phyloP scores from a whole-genome alignment of 2,888 invertebrate genomes.

The Mactromeris polynyma region DNA sequence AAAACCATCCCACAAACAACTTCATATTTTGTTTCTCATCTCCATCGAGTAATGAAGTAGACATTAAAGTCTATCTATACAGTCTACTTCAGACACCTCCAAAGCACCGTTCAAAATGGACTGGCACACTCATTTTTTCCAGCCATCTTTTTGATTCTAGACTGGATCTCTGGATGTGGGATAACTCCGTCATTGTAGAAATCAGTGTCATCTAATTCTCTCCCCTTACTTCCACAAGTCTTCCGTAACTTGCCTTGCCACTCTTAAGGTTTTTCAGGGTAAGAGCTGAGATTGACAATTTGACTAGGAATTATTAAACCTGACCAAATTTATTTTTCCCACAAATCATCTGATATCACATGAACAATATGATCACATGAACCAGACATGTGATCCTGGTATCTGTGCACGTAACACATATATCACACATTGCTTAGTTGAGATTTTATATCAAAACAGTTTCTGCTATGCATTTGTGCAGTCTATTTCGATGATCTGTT shows the following conservation, averaged over 20 bases:
- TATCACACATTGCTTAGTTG: constrained; percentile 34
- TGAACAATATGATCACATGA: constrained; percentile 45
- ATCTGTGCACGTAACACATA: constrained; percentile 28
- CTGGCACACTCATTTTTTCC: not conserved
- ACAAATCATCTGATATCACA: constrained; percentile 3
- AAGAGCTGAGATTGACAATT: not conserved
- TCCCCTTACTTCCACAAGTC: not conserved
- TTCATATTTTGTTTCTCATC: not conserved
- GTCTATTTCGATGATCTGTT: constrained; percentile 98
- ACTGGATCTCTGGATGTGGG: not conserved
- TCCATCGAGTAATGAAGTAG: not conserved
- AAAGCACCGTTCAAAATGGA: constrained; percentile 7
- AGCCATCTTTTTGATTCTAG: constrained; percentile 9
- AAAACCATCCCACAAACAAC: not conserved
- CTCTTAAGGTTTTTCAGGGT: constrained; percentile 9
- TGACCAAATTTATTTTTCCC: constrained; percentile 4
- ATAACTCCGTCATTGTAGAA: not conserved
- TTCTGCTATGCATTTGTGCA: constrained; percentile 88
- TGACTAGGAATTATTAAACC: constrained; percentile 40
- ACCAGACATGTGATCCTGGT: constrained; percentile 37
- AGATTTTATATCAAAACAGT: constrained; percentile 24
- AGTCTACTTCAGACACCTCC: not conserved
- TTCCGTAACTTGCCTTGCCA: not conserved
- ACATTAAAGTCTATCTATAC: not conserved
- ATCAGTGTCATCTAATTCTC: not conserved